phyloP scores from a whole-genome alignment of 2,888 invertebrate genomes.

The Acronicta alni region DNA sequence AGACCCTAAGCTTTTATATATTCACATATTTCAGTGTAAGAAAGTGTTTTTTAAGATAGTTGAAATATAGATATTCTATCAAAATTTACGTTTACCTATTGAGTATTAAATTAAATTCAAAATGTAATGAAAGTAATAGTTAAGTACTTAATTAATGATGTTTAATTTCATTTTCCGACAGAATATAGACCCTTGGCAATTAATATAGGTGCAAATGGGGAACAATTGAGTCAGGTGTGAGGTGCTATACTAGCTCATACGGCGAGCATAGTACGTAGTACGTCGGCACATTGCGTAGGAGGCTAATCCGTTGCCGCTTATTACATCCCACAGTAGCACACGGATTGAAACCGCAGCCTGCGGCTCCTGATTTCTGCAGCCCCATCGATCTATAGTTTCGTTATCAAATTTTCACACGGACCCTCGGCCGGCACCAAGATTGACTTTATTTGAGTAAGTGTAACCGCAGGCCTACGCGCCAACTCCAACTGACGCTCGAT shows the following conservation, averaged over 20 bases:
- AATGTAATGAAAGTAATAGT: too few relatives aligned
- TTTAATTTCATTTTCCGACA: too few relatives aligned
- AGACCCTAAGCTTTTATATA: too few relatives aligned
- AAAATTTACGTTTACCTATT: too few relatives aligned
- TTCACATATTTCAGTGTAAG: too few relatives aligned
- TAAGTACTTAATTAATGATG: too few relatives aligned
- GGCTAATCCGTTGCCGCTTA: conserved; percentile 82
- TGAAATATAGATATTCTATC: too few relatives aligned
- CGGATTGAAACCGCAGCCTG: conserved; percentile 85
- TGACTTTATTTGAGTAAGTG: conserved; percentile 88
- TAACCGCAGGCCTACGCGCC: conserved; percentile 82
- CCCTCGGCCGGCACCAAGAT: conserved; percentile 81
- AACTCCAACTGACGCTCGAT: conserved; percentile 59
- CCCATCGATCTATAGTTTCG: conserved; percentile 87
- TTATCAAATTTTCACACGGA: conserved; percentile 89
- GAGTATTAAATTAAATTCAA: too few relatives aligned
- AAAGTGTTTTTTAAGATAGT: too few relatives aligned
- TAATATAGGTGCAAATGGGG: conserved; percentile 14
- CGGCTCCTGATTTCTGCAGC: conserved; percentile 83
- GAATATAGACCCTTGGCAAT: conserved; percentile 4
- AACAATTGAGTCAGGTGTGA: conserved; percentile 39
- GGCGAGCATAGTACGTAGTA: conserved; percentile 9
- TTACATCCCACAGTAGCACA: conserved; percentile 87
- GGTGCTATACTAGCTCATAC: conserved; percentile 8
- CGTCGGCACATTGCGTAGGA: conserved; percentile 55